Base-by-base conservation (phyloP, 1,140 invertebrate genomes). In the Atta texana region DNA sequence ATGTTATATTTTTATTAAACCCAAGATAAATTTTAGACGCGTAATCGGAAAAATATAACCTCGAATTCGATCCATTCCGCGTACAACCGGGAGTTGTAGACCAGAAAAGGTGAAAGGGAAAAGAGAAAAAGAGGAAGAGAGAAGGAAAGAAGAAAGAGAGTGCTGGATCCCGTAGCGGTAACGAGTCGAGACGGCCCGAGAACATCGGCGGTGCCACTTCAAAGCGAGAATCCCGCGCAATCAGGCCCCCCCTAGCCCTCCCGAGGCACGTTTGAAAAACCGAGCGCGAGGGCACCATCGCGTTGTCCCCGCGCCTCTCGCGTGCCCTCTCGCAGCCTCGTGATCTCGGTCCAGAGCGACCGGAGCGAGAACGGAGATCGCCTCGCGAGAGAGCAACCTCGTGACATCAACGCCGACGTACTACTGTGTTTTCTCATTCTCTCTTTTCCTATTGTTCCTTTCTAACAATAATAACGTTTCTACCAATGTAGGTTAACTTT, bases 161-260 rank as follows among this genome's bases (percentile, higher is more conserved):
- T 74, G 89, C 81, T 89, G 93, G 31, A 93, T 93, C 89, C 76
- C 75, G 66, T 87, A 86, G 93, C 93, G 92, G 94, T 95, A 94
- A 95, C 94, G 94, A 94, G 94, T 94, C 91, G 92, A 92, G 94
- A 94, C 93, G 93, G 90, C 89, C 88, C 90, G 89, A 92, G 93
- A 94, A 93, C 93, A 94, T 94, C 89, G 94, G 94, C 94, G 94
- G 94, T 93, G 93, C 92, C 92, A 93, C 93, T 94, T 94, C 94
- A 94, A 94, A 94, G 94, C 93, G 94, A 90, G 94, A 94, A 94
- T 95, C 94, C 92, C 92, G 94, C 94, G 94, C 94, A 95, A 95
- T 95, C 94, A 95, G 92, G 84, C 88, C 89, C 91, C 91, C 91
- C 90, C 90, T 12, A 49, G 87, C 87, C 90, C 88, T 91, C 90